phyloP scores from a whole-genome alignment of 2,113 vertebrate species.

The Paramormyrops kingsleyae region DNA sequence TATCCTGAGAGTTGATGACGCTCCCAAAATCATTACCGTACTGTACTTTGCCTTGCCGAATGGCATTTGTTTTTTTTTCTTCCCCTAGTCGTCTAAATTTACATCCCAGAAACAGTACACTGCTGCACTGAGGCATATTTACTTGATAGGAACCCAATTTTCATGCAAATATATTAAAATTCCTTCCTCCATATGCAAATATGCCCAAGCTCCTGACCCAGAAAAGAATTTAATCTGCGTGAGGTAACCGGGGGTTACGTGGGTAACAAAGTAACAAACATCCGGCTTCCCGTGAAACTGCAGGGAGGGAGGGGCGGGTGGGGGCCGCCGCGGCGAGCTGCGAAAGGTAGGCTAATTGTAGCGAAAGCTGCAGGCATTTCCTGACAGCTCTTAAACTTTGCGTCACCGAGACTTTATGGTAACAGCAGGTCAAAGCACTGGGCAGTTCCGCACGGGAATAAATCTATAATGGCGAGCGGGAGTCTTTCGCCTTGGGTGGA shows the following conservation, averaged over 20 bases:
- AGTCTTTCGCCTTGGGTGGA: constrained; percentile 30
- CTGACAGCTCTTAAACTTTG: constrained; percentile 37
- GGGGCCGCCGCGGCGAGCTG: background rate
- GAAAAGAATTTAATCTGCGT: background rate
- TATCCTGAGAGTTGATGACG: background rate
- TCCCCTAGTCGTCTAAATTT: background rate
- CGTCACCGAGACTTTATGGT: constrained; percentile 50
- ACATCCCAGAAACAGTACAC: background rate
- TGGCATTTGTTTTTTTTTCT: background rate
- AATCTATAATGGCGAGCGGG: constrained; percentile 33
- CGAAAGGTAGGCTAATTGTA: constrained; percentile 25
- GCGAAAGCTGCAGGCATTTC: constrained; percentile 49
- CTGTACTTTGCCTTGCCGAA: background rate
- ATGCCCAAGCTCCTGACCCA: background rate
- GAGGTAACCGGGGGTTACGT: background rate
- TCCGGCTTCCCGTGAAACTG: no score
- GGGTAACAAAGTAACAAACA: background rate
- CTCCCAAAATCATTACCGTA: background rate
- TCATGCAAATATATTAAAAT: constrained; percentile 16
- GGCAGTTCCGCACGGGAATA: constrained; percentile 43
- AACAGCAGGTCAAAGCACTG: constrained; percentile 58
- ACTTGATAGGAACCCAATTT: background rate
- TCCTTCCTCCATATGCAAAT: background rate
- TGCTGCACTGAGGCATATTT: background rate
- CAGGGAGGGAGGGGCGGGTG: constrained; percentile 6